A percentile compares a stretch with the other conserved stretches of the same genome.
Evolutionary conservation across 2,113 vertebrate genomes (phyloP).

Genomic region (Enhydra lutris): DNA sequence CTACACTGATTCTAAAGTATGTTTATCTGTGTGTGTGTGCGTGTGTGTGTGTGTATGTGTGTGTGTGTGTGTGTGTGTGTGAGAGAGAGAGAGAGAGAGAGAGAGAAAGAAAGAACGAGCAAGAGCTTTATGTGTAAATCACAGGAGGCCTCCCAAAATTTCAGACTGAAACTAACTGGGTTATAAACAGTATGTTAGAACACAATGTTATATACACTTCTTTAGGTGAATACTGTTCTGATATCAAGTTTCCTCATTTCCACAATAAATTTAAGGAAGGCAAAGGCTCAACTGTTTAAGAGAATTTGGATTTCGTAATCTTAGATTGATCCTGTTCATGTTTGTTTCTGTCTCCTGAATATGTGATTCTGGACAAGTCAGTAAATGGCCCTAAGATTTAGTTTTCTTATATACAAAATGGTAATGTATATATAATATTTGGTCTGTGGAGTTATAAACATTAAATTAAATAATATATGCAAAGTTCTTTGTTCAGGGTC

Average conservation of each 20-base stretch:
- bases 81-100: neutral
- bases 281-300: neutral
- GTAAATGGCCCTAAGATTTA: neutral
- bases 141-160: neutral
- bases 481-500: neutral
- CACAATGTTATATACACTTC: neutral
- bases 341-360: neutral
- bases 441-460: neutral
- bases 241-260: neutral
- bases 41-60: neutral
- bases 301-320: neutral
- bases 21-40: neutral
- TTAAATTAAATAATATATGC: neutral
- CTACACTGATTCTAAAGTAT: neutral
- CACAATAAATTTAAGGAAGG: neutral
- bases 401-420: neutral
- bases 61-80: neutral
- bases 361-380: neutral
- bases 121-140: neutral
- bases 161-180: neutral
- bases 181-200: neutral
- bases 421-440: neutral
- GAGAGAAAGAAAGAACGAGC: neutral
- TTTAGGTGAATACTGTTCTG: neutral
- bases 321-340: neutral